A percentile compares a stretch with the other conserved stretches of the same genome.
Conservation (phyloP, 2,797 vertebrate genomes). For the Enteromius fasciolatus region DNA sequence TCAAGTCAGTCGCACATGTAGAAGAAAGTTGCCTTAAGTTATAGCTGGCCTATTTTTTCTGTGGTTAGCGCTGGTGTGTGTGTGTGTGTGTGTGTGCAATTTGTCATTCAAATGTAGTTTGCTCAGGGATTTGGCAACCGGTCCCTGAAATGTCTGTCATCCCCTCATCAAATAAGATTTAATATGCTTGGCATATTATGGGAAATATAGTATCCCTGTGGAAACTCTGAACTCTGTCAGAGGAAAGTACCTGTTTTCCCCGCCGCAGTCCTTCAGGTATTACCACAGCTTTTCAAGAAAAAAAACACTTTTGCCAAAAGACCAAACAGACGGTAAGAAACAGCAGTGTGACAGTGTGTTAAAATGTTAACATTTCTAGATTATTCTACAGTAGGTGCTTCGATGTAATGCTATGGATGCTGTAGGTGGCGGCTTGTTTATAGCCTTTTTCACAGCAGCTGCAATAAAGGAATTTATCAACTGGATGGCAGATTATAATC, state of each 20-base stretch:
- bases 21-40: neutral
- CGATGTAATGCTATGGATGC: neutral
- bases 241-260: constrained; percentile 69
- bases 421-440: neutral
- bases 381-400: neutral
- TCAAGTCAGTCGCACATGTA: neutral
- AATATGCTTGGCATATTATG: constrained; percentile 41
- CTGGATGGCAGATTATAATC: neutral
- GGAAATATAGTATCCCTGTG: constrained; percentile 51
- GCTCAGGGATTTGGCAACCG: neutral
- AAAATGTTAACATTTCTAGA: neutral
- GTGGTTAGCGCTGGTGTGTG: neutral
- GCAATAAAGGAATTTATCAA: no score
- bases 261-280: constrained; percentile 70
- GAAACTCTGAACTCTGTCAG: constrained; percentile 69
- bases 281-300: constrained; percentile 70
- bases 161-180: constrained; percentile 39
- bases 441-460: neutral
- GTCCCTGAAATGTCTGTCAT: constrained; percentile 39
- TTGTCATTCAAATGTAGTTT: neutral
- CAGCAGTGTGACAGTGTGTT: constrained; percentile 58
- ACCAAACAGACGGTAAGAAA: constrained; percentile 63
- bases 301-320: constrained; percentile 66
- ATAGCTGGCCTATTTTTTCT: neutral
- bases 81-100: neutral